Base-by-base conservation (phyloP, 2,888 invertebrate species). In the Baccha elongata region DNA sequence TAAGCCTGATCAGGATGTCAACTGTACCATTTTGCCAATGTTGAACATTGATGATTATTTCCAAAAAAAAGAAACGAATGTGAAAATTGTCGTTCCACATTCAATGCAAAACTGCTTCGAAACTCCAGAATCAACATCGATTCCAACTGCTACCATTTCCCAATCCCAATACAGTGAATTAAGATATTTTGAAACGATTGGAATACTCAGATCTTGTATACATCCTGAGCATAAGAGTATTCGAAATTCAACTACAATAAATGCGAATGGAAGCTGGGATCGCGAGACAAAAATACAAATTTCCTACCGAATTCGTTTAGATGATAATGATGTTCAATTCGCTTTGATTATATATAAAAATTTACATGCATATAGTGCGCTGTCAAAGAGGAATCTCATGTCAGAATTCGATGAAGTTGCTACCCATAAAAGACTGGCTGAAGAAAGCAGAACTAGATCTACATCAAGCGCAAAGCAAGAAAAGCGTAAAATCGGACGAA, bases 281-380 rank as follows among this genome's bases (percentile, higher is more conserved):
- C 85, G 88, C 13, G 85, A 86, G 26, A 86, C 87, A 6, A 86
- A 86, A 74, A 74, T 89, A 68, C 86, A 87, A 62, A 85, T 89
- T 42, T 88, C 88, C 15, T 89, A 88, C 85, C 74, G 87, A 19
- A 86, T 86, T 26, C 85, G 86, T 26, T 35, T 86, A 11, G 65
- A 84, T 26, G 86, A 87, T 72, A 87, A 88, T 68, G 86, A 87
- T 68, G 74, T 88, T 58, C 87, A 88, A 86, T 88, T 88, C 62
- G 87, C 87, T 7, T 83, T 88, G 62, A 86, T 88, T 11, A 87
- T 88, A 44, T 88, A 88, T 83, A 87, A 87, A 65, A 85, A 87
- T 64, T 26, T 86, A n/a, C 85, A 68, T 64, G 55, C 60, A 13
- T 78, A 78, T 21, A 83, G 72, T 52, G 58, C 32, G 11, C 52